These are phyloP conservation scores for Hemicordylus capensis DNA, from an alignment of 2,113 vertebrate genomes.

Conservation along the genomic window DNA sequence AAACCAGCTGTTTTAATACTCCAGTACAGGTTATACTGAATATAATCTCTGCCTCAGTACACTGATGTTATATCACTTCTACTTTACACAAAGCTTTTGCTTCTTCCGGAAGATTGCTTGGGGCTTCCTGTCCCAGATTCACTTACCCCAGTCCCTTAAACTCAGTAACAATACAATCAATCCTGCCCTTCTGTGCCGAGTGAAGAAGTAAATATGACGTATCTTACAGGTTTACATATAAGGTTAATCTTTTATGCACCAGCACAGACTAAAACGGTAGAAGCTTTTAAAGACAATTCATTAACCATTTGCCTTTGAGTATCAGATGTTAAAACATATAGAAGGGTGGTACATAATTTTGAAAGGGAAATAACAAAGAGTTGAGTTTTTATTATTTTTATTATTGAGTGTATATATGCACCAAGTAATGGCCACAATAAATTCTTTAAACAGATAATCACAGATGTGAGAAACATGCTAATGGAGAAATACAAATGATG, in stretches of 20 bases:
- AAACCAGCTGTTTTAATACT: background rate
- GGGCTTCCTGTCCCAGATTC: background rate
- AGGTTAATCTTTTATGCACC: background rate
- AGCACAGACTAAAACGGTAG: background rate
- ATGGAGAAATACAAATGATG: too few species aligned
- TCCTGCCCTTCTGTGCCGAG: background rate
- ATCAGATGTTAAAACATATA: background rate
- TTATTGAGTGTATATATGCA: too few species aligned
- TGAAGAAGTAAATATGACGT: background rate
- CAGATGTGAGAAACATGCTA: too few species aligned
- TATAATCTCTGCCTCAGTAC: background rate
- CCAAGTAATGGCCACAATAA: too few species aligned
- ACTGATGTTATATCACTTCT: background rate
- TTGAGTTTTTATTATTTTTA: too few species aligned
- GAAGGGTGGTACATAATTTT: background rate
- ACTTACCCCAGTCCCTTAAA: background rate
- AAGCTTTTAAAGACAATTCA: background rate
- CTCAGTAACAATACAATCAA: background rate
- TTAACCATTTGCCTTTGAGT: background rate
- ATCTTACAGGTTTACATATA: background rate
- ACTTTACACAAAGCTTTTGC: background rate
- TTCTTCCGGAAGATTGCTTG: background rate
- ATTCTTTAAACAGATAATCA: too few species aligned
- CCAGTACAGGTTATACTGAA: background rate
- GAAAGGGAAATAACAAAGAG: too few species aligned